Evolutionary conservation across 2,888 invertebrate species (phyloP).

Genomic region (Panzeria rudis): DNA sequence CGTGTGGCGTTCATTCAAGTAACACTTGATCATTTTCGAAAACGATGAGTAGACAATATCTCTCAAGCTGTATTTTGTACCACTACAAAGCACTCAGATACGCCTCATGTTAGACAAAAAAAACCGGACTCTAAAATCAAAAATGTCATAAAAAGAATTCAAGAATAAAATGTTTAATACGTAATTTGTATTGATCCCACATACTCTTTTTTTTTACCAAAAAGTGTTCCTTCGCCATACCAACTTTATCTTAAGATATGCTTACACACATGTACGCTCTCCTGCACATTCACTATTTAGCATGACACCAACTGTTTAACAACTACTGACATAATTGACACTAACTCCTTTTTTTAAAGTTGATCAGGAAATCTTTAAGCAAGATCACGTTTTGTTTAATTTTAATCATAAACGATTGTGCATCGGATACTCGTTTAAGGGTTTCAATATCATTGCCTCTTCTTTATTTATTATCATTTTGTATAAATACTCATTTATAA

Average conservation of each 20-base stretch:
- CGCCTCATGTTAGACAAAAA: constrained; percentile 21
- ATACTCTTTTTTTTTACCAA: too few relatives aligned
- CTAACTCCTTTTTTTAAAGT: constrained; percentile 45
- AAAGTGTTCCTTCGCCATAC: not conserved
- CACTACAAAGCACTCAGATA: constrained; percentile 26
- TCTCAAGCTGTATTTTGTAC: constrained; percentile 8
- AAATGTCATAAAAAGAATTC: not conserved
- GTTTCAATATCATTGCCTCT: constrained; percentile 44
- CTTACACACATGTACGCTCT: not conserved
- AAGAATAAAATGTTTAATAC: not conserved
- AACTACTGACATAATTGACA: constrained; percentile 55
- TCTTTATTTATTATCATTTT: constrained; percentile 20
- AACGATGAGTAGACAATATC: constrained; percentile 55
- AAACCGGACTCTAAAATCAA: not conserved
- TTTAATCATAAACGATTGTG: constrained; percentile 44
- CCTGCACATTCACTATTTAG: constrained; percentile 39
- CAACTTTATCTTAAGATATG: not conserved
- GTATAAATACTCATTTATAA: constrained; percentile 46
- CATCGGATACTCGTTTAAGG: constrained; percentile 39
- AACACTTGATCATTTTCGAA: constrained; percentile 52
- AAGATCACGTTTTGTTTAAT: constrained; percentile 65
- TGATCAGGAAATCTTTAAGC: constrained; percentile 62
- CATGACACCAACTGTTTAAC: constrained; percentile 36
- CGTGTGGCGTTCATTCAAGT: constrained; percentile 66
- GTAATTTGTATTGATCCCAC: not conserved